Evolutionary conservation across 2,113 vertebrate genomes (phyloP).

Genomic region (Grammatotria lemairii): DNA sequence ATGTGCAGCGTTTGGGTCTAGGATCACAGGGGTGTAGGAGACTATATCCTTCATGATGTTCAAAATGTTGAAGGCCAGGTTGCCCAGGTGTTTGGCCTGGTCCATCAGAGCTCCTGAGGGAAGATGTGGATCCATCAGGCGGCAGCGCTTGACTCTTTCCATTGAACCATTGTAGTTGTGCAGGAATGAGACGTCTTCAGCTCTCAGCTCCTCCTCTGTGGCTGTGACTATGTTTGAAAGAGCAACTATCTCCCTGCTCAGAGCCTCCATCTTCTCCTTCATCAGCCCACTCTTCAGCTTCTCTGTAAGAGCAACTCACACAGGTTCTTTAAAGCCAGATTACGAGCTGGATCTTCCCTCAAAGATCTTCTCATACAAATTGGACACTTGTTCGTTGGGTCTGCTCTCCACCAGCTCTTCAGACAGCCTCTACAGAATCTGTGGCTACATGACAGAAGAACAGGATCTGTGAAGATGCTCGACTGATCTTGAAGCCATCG

Average conservation of each 20-base stretch:
- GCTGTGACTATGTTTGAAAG: background rate
- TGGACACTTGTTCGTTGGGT: background rate
- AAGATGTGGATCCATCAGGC: background rate
- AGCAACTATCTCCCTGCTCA: background rate
- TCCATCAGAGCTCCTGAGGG: background rate
- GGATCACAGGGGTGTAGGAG: background rate
- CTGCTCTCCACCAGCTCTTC: background rate
- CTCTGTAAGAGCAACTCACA: background rate
- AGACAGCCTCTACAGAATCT: background rate
- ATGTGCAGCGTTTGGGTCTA: background rate
- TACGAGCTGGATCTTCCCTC: background rate
- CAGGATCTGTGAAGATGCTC: background rate
- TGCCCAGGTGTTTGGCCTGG: background rate
- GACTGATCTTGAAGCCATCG: background rate
- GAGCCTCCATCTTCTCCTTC: background rate
- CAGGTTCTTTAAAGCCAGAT: background rate
- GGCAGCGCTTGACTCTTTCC: background rate
- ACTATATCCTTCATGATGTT: background rate
- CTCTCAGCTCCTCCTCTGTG: background rate
- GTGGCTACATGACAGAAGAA: background rate
- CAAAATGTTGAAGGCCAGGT: background rate
- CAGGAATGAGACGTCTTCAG: background rate
- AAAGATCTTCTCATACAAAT: background rate
- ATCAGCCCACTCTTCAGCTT: background rate
- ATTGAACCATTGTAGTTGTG: background rate